A percentile compares a stretch with the other conserved stretches of the same genome.
These are phyloP conservation scores for Paratrypauchen microcephalus DNA, from an alignment of 2,797 vertebrate species.

Conservation along the genomic window DNA sequence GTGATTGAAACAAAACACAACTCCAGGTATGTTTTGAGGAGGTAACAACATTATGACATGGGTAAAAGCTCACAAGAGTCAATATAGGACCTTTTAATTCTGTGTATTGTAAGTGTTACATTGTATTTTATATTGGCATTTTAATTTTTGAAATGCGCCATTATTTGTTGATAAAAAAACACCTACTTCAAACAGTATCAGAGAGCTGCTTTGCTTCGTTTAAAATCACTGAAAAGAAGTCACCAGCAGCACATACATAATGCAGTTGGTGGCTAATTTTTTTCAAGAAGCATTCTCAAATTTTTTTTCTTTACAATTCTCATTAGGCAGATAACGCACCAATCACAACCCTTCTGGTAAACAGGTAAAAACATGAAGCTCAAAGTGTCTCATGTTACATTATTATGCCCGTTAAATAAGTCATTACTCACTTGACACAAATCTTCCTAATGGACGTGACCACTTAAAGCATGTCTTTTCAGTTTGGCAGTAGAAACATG, in stretches of 20 bases:
- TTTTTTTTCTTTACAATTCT: not conserved
- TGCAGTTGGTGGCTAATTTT: not conserved
- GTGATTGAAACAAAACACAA: no score
- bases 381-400: not conserved
- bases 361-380: not conserved
- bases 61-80: no score
- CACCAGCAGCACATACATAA: conserved; percentile 13
- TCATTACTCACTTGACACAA: conserved; percentile 13
- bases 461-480: conserved; percentile 16
- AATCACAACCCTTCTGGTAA: not conserved
- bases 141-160: not conserved
- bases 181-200: conserved; percentile 3
- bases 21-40: no score
- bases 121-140: not conserved
- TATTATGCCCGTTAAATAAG: conserved; percentile 1
- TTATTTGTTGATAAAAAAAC: not conserved
- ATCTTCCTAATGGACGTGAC: conserved; percentile 10
- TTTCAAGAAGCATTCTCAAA: conserved; percentile 1
- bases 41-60: no score
- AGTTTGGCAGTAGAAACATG: conserved; percentile 17
- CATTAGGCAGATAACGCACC: not conserved
- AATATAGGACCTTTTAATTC: no score
- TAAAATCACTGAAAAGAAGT: conserved; percentile 17
- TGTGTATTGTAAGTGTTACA: not conserved
- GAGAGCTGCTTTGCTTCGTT: conserved; percentile 22